phyloP scores from a whole-genome alignment of 2,113 vertebrate species.

The Nicator chloris region DNA sequence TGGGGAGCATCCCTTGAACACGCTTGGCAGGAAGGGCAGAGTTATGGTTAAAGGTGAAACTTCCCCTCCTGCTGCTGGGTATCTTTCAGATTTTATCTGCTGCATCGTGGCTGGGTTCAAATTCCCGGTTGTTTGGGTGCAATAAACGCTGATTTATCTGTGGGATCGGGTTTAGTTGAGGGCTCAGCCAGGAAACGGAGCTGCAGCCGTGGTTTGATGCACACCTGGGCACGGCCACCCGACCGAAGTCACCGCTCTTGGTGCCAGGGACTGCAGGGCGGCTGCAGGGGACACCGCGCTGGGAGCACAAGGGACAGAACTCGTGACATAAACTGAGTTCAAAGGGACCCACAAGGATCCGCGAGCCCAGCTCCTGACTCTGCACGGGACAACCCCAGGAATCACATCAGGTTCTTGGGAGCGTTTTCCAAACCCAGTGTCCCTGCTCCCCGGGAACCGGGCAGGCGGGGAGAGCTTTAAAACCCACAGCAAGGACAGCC shows the following conservation, averaged over 20 bases:
- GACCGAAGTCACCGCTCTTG: not conserved
- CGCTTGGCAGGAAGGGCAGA: not conserved
- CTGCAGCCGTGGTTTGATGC: not conserved
- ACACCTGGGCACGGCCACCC: rapidly evolving
- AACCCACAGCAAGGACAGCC: not conserved
- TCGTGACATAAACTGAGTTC: rapidly evolving
- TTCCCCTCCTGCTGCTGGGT: not conserved
- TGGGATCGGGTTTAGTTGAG: rapidly evolving
- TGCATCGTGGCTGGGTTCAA: not conserved
- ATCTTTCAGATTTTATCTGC: not conserved
- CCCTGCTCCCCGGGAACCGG: not conserved
- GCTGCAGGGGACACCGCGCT: not conserved
- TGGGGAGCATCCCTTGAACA: not conserved
- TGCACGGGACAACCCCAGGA: not conserved
- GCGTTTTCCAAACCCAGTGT: rapidly evolving
- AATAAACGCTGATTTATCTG: not conserved
- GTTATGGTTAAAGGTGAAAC: rapidly evolving
- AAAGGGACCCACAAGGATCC: no score
- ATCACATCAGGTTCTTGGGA: rapidly evolving
- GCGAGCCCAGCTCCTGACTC: not conserved
- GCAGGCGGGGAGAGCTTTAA: not conserved
- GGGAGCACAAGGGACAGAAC: not conserved
- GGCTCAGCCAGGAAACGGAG: not conserved
- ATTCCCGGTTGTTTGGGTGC: not conserved
- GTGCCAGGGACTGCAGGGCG: rapidly evolving